A percentile compares a stretch with the other conserved stretches of the same genome.
Evolutionary conservation across 92 coral and sea anemone species (phyloP).

Genomic region (Ricordea florida): DNA sequence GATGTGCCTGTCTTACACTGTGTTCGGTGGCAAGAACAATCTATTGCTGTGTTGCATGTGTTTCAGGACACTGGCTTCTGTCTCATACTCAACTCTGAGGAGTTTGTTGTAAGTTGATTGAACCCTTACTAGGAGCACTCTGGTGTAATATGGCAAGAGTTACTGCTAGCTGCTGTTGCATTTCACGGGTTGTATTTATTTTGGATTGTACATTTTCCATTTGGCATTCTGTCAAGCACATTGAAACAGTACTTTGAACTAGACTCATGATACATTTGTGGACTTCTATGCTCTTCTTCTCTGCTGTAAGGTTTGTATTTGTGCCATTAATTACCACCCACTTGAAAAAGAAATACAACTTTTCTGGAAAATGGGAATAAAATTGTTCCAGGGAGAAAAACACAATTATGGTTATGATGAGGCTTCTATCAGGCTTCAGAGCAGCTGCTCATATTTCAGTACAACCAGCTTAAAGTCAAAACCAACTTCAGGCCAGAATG

Average conservation of each 20-base stretch:
- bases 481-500: too few relatives aligned
- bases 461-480: too few relatives aligned
- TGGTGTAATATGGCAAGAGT: conserved; percentile 47
- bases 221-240: conserved; percentile 53
- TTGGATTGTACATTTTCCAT: conserved; percentile 39
- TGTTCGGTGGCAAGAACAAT: conserved; percentile 42
- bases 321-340: conserved; percentile 53
- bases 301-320: neutral
- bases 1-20: conserved; percentile 39
- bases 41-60: conserved; percentile 54
- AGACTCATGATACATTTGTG: conserved; percentile 41
- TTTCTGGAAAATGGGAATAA: conserved; percentile 14
- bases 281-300: conserved; percentile 22
- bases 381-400: too few relatives aligned
- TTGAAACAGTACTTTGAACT: conserved; percentile 27
- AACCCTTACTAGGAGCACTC: conserved; percentile 26
- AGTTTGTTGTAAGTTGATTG: conserved; percentile 31
- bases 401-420: too few relatives aligned
- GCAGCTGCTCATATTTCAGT: too few relatives aligned
- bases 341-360: conserved; percentile 26
- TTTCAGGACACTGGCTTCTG: conserved; percentile 29
- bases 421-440: too few relatives aligned
- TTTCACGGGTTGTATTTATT: conserved; percentile 2
- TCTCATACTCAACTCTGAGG: conserved; percentile 21
- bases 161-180: conserved; percentile 61